These are phyloP conservation scores for Rhinoraja longicauda DNA, from an alignment of 2,797 vertebrate species.

Conservation along the genomic window DNA sequence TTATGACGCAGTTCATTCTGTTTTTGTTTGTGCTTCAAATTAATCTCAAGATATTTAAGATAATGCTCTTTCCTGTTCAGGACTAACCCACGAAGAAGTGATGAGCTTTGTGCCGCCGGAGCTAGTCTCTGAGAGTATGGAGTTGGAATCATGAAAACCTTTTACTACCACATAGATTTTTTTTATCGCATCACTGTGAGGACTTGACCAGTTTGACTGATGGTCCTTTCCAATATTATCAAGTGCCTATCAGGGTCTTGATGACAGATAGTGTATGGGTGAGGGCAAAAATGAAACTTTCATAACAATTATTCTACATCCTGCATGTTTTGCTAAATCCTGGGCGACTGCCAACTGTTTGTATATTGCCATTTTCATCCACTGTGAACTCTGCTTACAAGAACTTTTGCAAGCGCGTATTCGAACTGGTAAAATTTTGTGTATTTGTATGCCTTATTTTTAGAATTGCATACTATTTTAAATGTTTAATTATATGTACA, in stretches of 20 bases:
- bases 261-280: constrained; percentile 60
- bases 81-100: constrained; percentile 87
- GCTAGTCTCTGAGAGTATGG: constrained; percentile 71
- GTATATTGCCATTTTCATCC: constrained; percentile 35
- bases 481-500: constrained; percentile 35
- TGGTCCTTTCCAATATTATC: constrained; percentile 67
- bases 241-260: constrained; percentile 83
- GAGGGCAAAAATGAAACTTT: constrained; percentile 46
- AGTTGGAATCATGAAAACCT: constrained; percentile 87
- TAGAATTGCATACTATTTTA: constrained; percentile 35
- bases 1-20: not conserved
- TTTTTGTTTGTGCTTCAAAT: not conserved
- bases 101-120: constrained; percentile 80
- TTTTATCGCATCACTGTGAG: constrained; percentile 63
- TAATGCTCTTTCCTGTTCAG: constrained; percentile 52
- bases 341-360: constrained; percentile 16
- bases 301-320: constrained; percentile 35
- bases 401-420: constrained; percentile 23
- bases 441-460: constrained; percentile 39
- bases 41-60: not conserved
- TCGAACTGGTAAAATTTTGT: constrained; percentile 27
- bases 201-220: constrained; percentile 58
- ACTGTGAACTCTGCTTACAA: constrained; percentile 25
- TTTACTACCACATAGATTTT: constrained; percentile 44
- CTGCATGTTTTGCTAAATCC: constrained; percentile 38